Evolutionary conservation across 1,140 invertebrate genomes (phyloP).

Genomic region (Apolygus lucorum): DNA sequence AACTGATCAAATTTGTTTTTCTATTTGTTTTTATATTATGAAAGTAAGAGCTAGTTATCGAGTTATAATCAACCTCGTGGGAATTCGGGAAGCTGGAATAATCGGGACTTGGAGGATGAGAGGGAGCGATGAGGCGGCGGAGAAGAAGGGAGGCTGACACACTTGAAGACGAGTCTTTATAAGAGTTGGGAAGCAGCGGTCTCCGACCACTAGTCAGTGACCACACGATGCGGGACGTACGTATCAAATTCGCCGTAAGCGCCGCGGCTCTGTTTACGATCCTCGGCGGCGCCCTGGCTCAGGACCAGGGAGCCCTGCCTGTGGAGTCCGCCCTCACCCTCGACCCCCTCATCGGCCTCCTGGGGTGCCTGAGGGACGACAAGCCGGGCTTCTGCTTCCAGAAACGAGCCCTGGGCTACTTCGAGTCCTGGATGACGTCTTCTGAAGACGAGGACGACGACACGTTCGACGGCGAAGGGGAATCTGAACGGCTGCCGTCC

Average conservation of each 20-base stretch:
- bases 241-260: no score
- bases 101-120: no score
- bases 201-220: background rate
- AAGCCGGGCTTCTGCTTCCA: conserved; percentile 22
- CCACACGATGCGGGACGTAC: no score
- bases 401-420: conserved; percentile 20
- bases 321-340: conserved; percentile 13
- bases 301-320: background rate
- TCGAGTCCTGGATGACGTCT: conserved; percentile 22
- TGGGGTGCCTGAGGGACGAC: conserved; percentile 18
- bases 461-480: background rate
- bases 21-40: no score
- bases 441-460: conserved; percentile 11
- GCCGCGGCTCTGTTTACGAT: background rate
- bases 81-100: no score
- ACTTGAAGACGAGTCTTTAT: conserved; percentile 13
- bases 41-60: no score
- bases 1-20: no score
- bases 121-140: background rate
- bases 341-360: conserved; percentile 19
- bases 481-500: background rate
- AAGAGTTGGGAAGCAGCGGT: background rate
- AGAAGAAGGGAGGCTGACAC: conserved; percentile 3
- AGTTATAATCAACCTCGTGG: no score
- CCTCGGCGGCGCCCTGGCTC: background rate